Evolutionary conservation across 2,888 invertebrate species (phyloP).

Genomic region (Oxycera nigricornis): DNA sequence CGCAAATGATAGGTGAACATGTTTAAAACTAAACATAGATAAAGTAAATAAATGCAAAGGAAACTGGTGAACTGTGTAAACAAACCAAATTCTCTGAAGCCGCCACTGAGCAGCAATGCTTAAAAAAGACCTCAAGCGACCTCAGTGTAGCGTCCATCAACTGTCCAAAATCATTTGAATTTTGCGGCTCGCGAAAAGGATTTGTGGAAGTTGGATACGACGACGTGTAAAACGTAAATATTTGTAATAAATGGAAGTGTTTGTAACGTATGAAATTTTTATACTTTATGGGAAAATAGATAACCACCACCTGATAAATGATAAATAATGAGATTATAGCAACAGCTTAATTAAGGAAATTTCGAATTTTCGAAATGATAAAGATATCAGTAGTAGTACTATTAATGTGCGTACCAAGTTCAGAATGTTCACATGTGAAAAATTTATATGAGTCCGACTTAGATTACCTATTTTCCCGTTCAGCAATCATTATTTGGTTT

Average conservation of each 20-base stretch:
- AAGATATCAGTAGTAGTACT: background rate
- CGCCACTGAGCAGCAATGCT: too few relatives aligned
- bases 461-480: background rate
- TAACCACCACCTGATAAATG: constrained; percentile 25
- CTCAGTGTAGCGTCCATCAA: too few relatives aligned
- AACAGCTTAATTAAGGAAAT: background rate
- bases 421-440: background rate
- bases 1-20: constrained; percentile 3
- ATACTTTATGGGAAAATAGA: constrained; percentile 13
- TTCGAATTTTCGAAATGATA: background rate
- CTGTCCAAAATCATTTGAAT: too few relatives aligned
- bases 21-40: background rate
- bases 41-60: constrained; percentile 18
- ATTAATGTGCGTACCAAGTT: background rate
- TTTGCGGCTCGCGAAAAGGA: too few relatives aligned
- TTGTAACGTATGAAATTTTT: constrained; percentile 7
- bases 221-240: background rate
- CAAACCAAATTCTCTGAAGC: background rate
- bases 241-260: constrained; percentile 5
- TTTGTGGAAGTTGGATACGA: background rate
- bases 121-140: too few relatives aligned
- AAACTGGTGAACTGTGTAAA: background rate
- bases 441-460: background rate
- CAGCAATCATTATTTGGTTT: background rate
- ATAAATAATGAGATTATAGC: background rate